These are phyloP conservation scores for Homarus americanus DNA, from an alignment of 1,140 invertebrate genomes.

Conservation along the genomic window DNA sequence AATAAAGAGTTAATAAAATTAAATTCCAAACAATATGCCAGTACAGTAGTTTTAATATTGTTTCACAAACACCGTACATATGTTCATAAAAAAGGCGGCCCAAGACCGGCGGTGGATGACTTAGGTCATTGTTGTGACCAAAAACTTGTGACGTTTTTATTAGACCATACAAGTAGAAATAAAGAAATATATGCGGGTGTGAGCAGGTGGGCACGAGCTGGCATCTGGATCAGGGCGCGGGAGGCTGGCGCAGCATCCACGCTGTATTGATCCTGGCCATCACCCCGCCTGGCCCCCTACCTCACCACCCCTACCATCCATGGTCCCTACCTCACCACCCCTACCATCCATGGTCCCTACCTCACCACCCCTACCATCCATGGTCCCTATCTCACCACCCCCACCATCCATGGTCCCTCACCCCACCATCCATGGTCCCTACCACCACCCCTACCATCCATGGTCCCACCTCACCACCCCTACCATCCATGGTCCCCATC, in stretches of 20 bases:
- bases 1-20: no score
- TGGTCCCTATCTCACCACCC: not conserved
- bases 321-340: not conserved
- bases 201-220: constrained; percentile 10
- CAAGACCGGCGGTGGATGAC: no score
- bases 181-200: no score
- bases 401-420: not conserved
- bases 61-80: no score
- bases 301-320: constrained; percentile 11
- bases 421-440: constrained; percentile 2
- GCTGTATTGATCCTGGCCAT: constrained; percentile 25
- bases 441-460: not conserved
- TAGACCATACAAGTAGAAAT: no score
- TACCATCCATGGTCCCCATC: not conserved
- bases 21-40: no score
- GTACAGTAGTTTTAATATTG: no score
- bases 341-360: no score
- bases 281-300: no score
- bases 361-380: not conserved
- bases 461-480: not conserved
- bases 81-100: no score
- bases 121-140: no score
- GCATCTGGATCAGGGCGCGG: not conserved
- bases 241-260: constrained; percentile 28
- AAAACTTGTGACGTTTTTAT: no score